Conservation (phyloP, 2,797 vertebrate genomes). For the Spondyliosoma cantharus region DNA sequence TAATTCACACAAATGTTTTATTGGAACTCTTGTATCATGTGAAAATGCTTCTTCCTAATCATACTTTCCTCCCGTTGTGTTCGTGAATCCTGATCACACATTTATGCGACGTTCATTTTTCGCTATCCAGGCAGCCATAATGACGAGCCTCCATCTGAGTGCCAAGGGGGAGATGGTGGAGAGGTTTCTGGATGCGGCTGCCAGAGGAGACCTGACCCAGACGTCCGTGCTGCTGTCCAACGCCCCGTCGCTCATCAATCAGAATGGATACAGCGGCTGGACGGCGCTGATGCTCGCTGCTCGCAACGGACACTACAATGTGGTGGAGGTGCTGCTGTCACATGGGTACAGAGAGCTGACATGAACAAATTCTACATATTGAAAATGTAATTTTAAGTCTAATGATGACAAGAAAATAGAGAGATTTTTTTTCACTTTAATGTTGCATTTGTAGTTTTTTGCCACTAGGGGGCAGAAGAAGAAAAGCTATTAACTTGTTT, state of each 20-base stretch:
- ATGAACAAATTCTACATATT: not conserved
- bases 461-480: slow-evolving; percentile 1
- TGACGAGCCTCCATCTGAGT: slow-evolving; percentile 79
- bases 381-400: not conserved
- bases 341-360: slow-evolving; percentile 83
- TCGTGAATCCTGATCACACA: not conserved
- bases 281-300: slow-evolving; percentile 92
- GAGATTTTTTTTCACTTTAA: not conserved
- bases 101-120: accelerated
- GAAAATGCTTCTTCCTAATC: not conserved
- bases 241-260: slow-evolving; percentile 84
- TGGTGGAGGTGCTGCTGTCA: slow-evolving; percentile 85
- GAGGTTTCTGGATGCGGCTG: slow-evolving; percentile 84
- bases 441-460: not conserved
- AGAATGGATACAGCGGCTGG: slow-evolving; percentile 87
- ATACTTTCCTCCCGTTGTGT: not conserved
- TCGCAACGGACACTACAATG: slow-evolving; percentile 88
- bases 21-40: not conserved
- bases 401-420: not conserved
- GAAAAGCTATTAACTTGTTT: not conserved
- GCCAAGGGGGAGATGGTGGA: slow-evolving; percentile 81
- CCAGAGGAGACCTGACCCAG: slow-evolving; percentile 84
- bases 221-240: slow-evolving; percentile 81
- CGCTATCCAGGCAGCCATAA: slow-evolving; percentile 26
- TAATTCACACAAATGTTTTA: not conserved